phyloP scores from a whole-genome alignment of 2,113 vertebrate species.

The Phoenicopterus ruber region DNA sequence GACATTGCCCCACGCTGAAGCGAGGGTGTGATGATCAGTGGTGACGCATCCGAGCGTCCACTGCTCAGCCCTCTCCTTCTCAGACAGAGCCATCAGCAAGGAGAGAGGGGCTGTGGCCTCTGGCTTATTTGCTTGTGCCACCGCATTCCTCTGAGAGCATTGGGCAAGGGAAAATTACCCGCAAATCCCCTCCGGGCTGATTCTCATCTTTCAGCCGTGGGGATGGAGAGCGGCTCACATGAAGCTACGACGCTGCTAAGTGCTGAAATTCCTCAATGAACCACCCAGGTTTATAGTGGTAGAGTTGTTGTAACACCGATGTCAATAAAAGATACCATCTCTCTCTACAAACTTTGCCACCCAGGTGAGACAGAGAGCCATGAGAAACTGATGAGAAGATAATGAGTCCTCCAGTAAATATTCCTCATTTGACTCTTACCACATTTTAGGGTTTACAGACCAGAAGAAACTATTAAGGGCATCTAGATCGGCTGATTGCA shows the following conservation, averaged over 20 bases:
- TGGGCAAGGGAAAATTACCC: constrained; percentile 13
- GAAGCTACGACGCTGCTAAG: background rate
- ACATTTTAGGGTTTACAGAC: background rate
- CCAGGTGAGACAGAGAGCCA: constrained; percentile 31
- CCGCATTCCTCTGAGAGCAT: background rate
- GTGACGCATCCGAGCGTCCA: background rate
- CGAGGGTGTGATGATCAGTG: background rate
- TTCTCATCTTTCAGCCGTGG: background rate
- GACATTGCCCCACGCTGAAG: rapidly evolving
- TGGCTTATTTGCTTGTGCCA: background rate
- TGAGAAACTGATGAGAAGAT: constrained; percentile 53
- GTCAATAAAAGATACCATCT: constrained; percentile 51
- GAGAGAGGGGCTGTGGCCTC: background rate
- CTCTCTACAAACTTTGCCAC: constrained; percentile 26
- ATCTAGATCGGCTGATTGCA: background rate
- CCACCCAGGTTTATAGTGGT: constrained; percentile 34
- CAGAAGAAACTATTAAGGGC: background rate
- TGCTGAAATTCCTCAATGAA: constrained; percentile 47
- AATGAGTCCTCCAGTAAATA: background rate
- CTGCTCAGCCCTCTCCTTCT: background rate
- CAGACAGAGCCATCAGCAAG: background rate
- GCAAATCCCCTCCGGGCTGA: background rate
- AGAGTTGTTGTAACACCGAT: background rate
- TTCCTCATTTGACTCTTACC: background rate
- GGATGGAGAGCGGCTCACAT: background rate